Conservation (phyloP, 2,888 invertebrate species). For the Tinea semifulvella region DNA sequence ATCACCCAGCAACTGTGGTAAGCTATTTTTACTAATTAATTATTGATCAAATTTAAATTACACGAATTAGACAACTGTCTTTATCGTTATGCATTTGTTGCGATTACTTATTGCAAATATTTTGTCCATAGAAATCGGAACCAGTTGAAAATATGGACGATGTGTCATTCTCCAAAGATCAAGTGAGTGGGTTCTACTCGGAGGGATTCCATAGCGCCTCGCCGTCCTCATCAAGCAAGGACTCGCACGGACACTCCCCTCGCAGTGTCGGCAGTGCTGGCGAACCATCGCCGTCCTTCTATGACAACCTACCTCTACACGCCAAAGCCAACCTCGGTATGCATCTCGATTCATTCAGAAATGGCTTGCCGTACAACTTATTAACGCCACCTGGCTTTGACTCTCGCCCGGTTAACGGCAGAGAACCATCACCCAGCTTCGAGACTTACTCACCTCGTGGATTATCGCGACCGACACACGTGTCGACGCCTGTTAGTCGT, state of each 20-base stretch:
- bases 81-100: too few species aligned
- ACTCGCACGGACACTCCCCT: conserved; percentile 58
- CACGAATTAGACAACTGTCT: background rate
- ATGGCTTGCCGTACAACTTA: conserved; percentile 64
- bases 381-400: conserved; percentile 70
- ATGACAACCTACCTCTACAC: conserved; percentile 46
- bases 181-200: conserved; percentile 69
- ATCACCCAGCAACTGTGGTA: conserved; percentile 46
- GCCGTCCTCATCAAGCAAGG: conserved; percentile 65
- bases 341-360: conserved; percentile 49
- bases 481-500: conserved; percentile 44
- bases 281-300: conserved; percentile 42
- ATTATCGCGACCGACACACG: conserved; percentile 38
- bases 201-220: conserved; percentile 69
- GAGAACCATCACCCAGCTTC: conserved; percentile 42
- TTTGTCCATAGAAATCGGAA: conserved; percentile 64
- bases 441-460: conserved; percentile 42
- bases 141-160: conserved; percentile 49
- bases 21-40: too few species aligned
- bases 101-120: background rate
- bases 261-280: conserved; percentile 52
- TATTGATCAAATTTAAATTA: conserved; percentile 19
- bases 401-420: conserved; percentile 35
- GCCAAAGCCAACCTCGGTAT: conserved; percentile 54
- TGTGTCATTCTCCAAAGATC: conserved; percentile 59